Evolutionary conservation across 1,140 invertebrate genomes (phyloP).

Genomic region (Stratiolaelaps scimitus): DNA sequence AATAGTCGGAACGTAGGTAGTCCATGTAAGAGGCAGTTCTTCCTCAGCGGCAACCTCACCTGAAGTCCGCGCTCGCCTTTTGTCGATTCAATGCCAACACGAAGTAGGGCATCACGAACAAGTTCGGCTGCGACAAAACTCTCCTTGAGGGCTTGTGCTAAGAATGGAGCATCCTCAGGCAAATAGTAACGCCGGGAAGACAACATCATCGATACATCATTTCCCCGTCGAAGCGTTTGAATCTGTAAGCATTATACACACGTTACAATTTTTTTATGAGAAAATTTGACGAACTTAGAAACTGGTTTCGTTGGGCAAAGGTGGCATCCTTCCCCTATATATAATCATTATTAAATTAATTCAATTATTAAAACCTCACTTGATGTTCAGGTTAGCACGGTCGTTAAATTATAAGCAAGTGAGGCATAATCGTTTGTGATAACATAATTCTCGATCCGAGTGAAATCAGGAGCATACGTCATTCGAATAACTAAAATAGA

Average conservation of each 20-base stretch:
- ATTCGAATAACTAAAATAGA: too few relatives aligned
- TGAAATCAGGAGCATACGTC: too few relatives aligned
- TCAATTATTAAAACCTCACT: too few relatives aligned
- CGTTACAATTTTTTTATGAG: too few relatives aligned
- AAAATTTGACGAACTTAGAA: too few relatives aligned
- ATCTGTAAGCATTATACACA: slow-evolving; percentile 22
- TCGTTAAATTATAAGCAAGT: too few relatives aligned
- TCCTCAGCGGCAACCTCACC: not conserved
- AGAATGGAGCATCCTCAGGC: not conserved
- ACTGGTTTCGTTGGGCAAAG: too few relatives aligned
- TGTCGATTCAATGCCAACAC: not conserved
- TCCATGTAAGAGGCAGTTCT: not conserved
- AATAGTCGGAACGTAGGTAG: not conserved
- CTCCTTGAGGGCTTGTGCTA: not conserved
- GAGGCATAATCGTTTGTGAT: too few relatives aligned
- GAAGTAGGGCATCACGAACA: slow-evolving; percentile 7
- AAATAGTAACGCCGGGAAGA: not conserved
- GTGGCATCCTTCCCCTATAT: too few relatives aligned
- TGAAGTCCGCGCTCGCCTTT: not conserved
- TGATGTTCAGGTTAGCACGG: too few relatives aligned
- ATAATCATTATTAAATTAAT: too few relatives aligned
- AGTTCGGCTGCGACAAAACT: not conserved
- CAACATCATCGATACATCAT: not conserved
- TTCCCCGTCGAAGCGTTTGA: not conserved
- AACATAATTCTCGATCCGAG: too few relatives aligned